A percentile compares a stretch with the other conserved stretches of the same genome.
Conservation (phyloP, 2,113 vertebrate species). For the Cairina moschata region DNA sequence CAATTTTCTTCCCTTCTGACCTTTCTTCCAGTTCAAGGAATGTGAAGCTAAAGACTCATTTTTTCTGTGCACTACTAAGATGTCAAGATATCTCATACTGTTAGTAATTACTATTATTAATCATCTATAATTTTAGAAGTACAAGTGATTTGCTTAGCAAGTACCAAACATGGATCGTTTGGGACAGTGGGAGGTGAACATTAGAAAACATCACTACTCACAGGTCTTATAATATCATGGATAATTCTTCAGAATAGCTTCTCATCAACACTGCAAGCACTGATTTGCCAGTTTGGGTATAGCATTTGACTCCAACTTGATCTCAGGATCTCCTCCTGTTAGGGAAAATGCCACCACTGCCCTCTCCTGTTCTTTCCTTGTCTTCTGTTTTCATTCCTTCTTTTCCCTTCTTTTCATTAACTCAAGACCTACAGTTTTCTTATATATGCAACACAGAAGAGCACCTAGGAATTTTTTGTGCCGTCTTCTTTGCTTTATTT, state of each 20-base stretch:
- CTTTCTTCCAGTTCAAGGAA: not conserved
- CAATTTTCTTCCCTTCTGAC: not conserved
- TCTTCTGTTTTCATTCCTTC: not conserved
- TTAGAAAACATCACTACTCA: not conserved
- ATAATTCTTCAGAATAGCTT: not conserved
- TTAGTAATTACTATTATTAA: not conserved
- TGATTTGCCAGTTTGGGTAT: not conserved
- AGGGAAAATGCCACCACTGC: conserved; percentile 64
- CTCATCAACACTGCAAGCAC: not conserved
- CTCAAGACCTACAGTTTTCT: not conserved
- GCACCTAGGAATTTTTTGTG: not conserved
- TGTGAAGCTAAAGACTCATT: not conserved
- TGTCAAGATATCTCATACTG: not conserved
- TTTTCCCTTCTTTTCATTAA: not conserved
- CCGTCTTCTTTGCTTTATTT: not conserved
- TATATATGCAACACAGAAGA: not conserved
- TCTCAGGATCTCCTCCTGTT: not conserved
- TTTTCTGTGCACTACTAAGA: not conserved
- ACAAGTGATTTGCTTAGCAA: not conserved
- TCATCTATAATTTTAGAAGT: not conserved
- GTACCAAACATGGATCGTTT: not conserved
- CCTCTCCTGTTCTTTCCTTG: conserved; percentile 62
- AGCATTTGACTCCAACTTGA: not conserved
- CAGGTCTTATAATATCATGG: not conserved
- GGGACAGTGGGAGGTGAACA: not conserved